Base-by-base conservation (phyloP, 2,113 vertebrate genomes). In the Emberiza fucata region DNA sequence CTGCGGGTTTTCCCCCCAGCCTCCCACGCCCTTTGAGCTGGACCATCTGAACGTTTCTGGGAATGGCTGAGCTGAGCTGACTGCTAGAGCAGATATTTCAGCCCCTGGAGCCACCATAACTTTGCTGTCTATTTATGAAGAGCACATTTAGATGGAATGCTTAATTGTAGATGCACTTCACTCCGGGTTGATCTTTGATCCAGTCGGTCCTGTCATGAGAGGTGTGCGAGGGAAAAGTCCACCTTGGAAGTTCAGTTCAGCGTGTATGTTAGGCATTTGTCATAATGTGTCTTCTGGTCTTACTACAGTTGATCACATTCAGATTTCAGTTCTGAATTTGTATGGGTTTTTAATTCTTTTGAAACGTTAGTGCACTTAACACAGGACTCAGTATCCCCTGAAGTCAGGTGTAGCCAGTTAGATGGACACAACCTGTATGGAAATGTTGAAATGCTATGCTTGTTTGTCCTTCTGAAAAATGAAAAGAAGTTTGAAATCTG, bases 31-130 rank as follows among this genome's bases (percentile, higher is more conserved):
- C 93, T 94, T 88, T 92, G 53, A 87, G 95, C 88, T 93, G 89
- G 64, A 89, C 97, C 94, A 88, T 96, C 95, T 86, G 91, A 97
- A 85, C 0, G 1, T 56, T 66, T 83, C 93, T 90, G 17, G 63
- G 56, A 44, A 70, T 5, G 88, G 47, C 95, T 81, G 35, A 50
- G 95, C 78, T 92, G 84, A 89, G 84, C 89, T n/a, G 28, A n/a
- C 59, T 82, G 17, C 70, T 53, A 47, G 5, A 86, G 48, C 81
- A 63, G 91, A 71, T 47, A 25, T 63, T 21, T 70, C 16, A 91
- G 94, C 77, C 78, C 56, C 65, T 35, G 78, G 79, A 94, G 47
- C 71, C 1, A 2, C 64, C 4, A 1, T 66, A 88, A 65, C 84
- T 96, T 95, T 82, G 90, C 90, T 53, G 68, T 78, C 33, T 70